These are phyloP conservation scores for Thaumetopoea pityocampa DNA, from an alignment of 1,140 invertebrate species.

Conservation along the genomic window DNA sequence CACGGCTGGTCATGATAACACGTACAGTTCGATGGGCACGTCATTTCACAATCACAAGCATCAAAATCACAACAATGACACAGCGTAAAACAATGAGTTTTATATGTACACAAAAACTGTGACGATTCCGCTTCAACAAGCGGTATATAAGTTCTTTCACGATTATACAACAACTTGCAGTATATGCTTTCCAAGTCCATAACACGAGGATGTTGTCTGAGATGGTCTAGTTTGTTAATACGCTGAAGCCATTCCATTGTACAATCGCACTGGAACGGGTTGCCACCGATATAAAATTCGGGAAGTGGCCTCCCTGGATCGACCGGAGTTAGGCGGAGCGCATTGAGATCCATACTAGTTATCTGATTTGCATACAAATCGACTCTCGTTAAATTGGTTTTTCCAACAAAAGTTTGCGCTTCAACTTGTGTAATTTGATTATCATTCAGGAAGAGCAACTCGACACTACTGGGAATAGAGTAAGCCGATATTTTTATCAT, in stretches of 20 bases:
- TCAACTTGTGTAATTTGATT: slow-evolving; percentile 88
- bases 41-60: slow-evolving; percentile 97
- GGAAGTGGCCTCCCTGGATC: slow-evolving; percentile 82
- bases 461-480: slow-evolving; percentile 86
- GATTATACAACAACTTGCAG: slow-evolving; percentile 91
- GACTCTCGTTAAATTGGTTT: slow-evolving; percentile 87
- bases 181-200: slow-evolving; percentile 94
- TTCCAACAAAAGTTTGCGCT: slow-evolving; percentile 89
- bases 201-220: slow-evolving; percentile 90
- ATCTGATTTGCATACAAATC: slow-evolving; percentile 92
- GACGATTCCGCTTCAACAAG: slow-evolving; percentile 89
- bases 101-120: slow-evolving; percentile 94
- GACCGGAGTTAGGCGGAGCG: slow-evolving; percentile 84
- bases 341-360: slow-evolving; percentile 87
- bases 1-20: slow-evolving; percentile 96
- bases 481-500: slow-evolving; percentile 82
- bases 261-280: slow-evolving; percentile 92
- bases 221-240: slow-evolving; percentile 84
- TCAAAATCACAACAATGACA: slow-evolving; percentile 97
- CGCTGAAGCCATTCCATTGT: slow-evolving; percentile 92
- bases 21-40: slow-evolving; percentile 93
- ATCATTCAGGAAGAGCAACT: slow-evolving; percentile 88
- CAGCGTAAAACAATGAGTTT: slow-evolving; percentile 93
- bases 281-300: slow-evolving; percentile 91
- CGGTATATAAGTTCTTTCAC: slow-evolving; percentile 87